A percentile compares a stretch with the other conserved stretches of the same genome.
phyloP scores from a whole-genome alignment of 2,797 vertebrate genomes.

The Scyliorhinus canicula region DNA sequence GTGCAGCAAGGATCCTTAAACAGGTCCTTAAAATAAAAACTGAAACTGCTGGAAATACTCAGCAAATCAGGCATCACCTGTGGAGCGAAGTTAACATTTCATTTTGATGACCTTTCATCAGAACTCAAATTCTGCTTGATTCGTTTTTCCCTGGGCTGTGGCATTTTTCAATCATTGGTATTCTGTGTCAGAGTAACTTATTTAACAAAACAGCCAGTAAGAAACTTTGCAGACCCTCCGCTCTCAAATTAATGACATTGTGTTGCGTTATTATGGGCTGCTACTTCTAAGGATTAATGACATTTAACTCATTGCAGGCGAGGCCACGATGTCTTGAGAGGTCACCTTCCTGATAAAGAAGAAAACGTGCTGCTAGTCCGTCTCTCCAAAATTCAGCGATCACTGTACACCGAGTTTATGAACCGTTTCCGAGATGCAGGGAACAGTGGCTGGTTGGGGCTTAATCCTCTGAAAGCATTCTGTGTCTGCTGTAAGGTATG shows the following conservation, averaged over 20 bases:
- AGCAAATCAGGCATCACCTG: background rate
- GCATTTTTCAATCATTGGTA: background rate
- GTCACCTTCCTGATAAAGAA: conserved; percentile 85
- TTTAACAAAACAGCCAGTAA: background rate
- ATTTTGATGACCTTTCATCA: background rate
- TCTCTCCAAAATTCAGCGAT: conserved; percentile 84
- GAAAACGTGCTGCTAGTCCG: conserved; percentile 93
- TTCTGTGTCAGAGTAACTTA: background rate
- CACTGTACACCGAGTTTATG: conserved; percentile 96
- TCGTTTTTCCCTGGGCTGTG: background rate
- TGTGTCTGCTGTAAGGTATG: conserved; percentile 96
- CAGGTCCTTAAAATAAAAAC: background rate
- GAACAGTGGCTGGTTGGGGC: conserved; percentile 91
- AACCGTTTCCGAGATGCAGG: conserved; percentile 91
- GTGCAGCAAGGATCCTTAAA: background rate
- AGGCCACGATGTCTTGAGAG: conserved; percentile 85
- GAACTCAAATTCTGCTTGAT: background rate
- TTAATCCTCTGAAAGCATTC: conserved; percentile 96
- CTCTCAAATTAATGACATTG: background rate
- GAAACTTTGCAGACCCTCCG: background rate
- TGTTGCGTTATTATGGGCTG: background rate
- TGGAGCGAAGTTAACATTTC: background rate
- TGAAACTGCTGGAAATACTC: background rate
- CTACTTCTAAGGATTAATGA: background rate
- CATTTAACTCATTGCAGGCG: conserved; percentile 60